Percentiles rank a stretch among this genome's conserved stretches.
Evolutionary conservation across 2,888 invertebrate genomes (phyloP).

Genomic region (Theretra japonica): DNA sequence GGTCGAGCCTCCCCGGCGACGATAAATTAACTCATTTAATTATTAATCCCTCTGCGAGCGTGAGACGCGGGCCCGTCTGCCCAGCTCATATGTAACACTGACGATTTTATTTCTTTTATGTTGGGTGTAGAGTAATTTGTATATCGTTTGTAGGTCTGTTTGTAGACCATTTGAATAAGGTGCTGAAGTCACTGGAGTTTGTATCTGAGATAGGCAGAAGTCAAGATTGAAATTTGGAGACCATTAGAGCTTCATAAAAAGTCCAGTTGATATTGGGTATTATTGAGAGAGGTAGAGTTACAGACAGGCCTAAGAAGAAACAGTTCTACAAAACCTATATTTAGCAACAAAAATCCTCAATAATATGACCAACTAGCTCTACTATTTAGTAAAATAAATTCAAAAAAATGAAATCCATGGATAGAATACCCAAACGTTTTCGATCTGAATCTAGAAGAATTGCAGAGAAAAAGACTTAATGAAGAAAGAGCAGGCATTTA

Average conservation of each 20-base stretch:
- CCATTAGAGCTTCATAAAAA: no score
- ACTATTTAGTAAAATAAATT: not conserved
- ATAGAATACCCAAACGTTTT: not conserved
- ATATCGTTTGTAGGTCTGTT: not conserved
- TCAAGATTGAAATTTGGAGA: no score
- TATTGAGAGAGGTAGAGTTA: no score
- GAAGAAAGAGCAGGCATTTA: no score
- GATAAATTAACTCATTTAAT: constrained; percentile 82
- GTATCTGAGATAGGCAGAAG: no score
- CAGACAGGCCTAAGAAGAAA: no score
- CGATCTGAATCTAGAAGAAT: not conserved
- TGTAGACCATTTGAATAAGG: not conserved
- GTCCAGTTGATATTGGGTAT: no score
- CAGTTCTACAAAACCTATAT: no score
- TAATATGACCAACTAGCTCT: not conserved
- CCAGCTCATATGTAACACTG: constrained; percentile 78
- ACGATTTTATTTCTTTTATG: constrained; percentile 80
- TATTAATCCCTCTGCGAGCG: constrained; percentile 80
- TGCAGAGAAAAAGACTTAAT: not conserved
- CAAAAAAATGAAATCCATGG: no score
- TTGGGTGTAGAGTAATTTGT: constrained; percentile 59
- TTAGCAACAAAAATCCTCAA: not conserved
- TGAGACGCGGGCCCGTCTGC: constrained; percentile 7
- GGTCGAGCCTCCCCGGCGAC: constrained; percentile 47
- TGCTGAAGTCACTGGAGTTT: not conserved